Evolutionary conservation across 2,888 invertebrate genomes (phyloP).

Genomic region (Calameuta filiformis): DNA sequence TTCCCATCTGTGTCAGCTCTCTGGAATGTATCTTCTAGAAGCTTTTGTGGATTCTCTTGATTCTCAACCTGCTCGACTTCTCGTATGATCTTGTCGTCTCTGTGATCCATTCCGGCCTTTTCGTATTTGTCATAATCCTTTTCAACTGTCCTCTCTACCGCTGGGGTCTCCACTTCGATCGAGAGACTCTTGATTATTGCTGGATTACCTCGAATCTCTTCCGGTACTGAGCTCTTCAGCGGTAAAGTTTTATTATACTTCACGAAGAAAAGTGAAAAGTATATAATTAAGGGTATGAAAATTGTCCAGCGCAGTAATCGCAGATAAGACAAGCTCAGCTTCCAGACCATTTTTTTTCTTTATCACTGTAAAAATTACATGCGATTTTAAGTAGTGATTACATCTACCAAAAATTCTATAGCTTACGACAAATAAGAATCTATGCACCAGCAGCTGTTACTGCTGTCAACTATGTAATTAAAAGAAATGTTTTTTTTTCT

Average conservation of each 20-base stretch:
- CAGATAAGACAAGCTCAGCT: constrained; percentile 29
- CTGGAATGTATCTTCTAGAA: constrained; percentile 55
- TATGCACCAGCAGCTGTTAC: neutral
- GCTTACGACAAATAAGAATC: neutral
- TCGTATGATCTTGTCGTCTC: constrained; percentile 31
- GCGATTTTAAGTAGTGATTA: neutral
- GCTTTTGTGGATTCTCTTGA: constrained; percentile 36
- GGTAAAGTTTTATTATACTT: constrained; percentile 51
- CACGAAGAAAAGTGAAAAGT: constrained; percentile 50
- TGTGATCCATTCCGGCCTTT: constrained; percentile 18
- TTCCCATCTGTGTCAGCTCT: constrained; percentile 74
- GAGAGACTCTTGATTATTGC: constrained; percentile 45
- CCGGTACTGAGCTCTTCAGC: constrained; percentile 40
- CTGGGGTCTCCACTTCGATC: constrained; percentile 48
- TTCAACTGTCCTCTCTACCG: constrained; percentile 18
- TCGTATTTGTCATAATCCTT: constrained; percentile 28
- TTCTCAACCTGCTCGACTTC: constrained; percentile 32
- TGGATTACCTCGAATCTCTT: constrained; percentile 17
- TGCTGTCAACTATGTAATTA: neutral
- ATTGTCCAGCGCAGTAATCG: constrained; percentile 53
- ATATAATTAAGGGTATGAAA: constrained; percentile 53
- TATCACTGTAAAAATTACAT: neutral
- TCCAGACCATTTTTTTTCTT: constrained; percentile 27
- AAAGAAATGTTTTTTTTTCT: neutral
- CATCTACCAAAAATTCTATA: neutral